phyloP scores from a whole-genome alignment of 2,113 vertebrate species.

The Caretta caretta region DNA sequence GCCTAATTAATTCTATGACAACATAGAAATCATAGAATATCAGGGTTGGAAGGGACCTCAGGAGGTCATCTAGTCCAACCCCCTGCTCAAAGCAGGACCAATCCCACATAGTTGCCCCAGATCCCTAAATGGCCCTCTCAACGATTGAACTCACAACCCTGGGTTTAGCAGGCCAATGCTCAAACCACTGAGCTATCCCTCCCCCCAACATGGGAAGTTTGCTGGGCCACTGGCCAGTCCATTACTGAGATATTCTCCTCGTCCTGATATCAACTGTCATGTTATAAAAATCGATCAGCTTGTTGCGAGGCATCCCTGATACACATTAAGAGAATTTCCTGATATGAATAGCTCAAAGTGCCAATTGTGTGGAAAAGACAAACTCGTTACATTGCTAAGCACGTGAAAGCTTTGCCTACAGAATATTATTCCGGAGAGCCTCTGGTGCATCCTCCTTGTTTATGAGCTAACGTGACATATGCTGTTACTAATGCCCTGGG shows the following conservation, averaged over 20 bases:
- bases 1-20: not conserved
- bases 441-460: fast-evolving
- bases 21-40: too few relatives aligned
- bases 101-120: too few relatives aligned
- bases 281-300: not conserved
- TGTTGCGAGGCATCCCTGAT: fast-evolving
- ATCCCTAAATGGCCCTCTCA: too few relatives aligned
- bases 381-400: not conserved
- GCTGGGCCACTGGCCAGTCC: not conserved
- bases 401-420: fast-evolving
- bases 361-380: fast-evolving
- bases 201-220: not conserved
- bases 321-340: not conserved
- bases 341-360: fast-evolving
- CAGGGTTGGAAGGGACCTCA: too few relatives aligned
- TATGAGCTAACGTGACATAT: fast-evolving
- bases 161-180: too few relatives aligned
- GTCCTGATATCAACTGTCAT: fast-evolving
- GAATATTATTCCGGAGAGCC: not conserved
- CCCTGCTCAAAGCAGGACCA: too few relatives aligned
- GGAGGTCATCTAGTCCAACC: too few relatives aligned
- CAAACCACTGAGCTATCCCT: too few relatives aligned
- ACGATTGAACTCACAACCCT: too few relatives aligned
- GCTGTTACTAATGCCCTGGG: not conserved
- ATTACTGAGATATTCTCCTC: not conserved